phyloP scores from a whole-genome alignment of 2,113 vertebrate species.

The Numenius arquata region DNA sequence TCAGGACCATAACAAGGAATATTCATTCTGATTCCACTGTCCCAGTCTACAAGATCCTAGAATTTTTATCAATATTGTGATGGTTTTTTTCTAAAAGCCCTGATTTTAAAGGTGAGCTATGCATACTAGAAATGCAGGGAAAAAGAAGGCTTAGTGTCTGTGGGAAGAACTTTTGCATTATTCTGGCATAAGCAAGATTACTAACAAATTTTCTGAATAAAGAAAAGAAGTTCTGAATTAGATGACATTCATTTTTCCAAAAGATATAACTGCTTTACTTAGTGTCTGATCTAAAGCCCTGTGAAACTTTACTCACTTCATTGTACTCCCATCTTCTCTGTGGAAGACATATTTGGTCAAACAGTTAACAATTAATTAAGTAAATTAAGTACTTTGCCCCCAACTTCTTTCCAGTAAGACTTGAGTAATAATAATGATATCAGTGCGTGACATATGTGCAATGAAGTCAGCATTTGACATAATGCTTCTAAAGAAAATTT shows the following conservation, averaged over 20 bases:
- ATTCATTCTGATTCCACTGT: background rate
- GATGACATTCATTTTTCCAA: background rate
- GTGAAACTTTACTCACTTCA: slow-evolving; percentile 50
- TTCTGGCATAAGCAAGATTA: background rate
- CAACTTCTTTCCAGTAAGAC: slow-evolving; percentile 46
- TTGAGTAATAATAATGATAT: slow-evolving; percentile 34
- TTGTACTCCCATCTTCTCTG: slow-evolving; percentile 31
- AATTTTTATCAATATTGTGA: background rate
- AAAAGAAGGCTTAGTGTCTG: background rate
- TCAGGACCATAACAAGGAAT: background rate
- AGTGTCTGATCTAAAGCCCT: slow-evolving; percentile 30
- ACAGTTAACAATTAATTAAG: slow-evolving; percentile 39
- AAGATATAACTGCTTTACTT: slow-evolving; percentile 4
- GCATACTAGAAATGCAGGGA: background rate
- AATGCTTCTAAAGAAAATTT: slow-evolving; percentile 12
- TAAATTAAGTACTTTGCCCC: slow-evolving; percentile 40
- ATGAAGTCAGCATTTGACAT: slow-evolving; percentile 49
- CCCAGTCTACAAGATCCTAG: background rate
- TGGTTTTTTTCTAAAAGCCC: background rate
- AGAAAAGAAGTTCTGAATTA: background rate
- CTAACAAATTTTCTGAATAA: background rate
- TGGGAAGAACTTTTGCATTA: background rate
- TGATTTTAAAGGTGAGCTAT: background rate
- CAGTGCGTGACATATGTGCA: slow-evolving; percentile 23
- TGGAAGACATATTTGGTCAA: slow-evolving; percentile 34